Evolutionary conservation across 92 coral and sea anemone genomes (phyloP).

Genomic region (Palythoa heliodiscus): DNA sequence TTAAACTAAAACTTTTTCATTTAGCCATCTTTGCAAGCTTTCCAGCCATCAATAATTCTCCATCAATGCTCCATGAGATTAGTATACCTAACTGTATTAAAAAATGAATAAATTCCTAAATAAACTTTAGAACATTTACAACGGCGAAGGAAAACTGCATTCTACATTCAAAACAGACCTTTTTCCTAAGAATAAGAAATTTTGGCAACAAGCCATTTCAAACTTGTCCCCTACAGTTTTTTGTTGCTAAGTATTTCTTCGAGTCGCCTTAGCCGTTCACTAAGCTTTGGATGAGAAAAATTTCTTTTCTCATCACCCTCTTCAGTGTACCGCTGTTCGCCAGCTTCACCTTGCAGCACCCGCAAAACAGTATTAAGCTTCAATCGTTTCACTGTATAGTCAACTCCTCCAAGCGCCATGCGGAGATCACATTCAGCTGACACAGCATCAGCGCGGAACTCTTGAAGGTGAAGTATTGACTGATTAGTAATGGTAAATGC

Average conservation of each 20-base stretch:
- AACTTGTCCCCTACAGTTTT: conserved; percentile 47
- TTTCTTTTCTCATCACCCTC: conserved; percentile 71
- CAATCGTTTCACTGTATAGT: conserved; percentile 71
- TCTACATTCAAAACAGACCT: too few species aligned
- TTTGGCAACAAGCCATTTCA: not conserved
- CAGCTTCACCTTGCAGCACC: conserved; percentile 64
- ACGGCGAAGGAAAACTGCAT: too few species aligned
- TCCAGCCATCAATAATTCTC: too few species aligned
- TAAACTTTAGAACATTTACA: too few species aligned
- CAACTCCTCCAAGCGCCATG: conserved; percentile 81
- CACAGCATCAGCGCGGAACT: conserved; percentile 80
- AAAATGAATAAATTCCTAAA: too few species aligned
- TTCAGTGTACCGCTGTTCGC: conserved; percentile 61
- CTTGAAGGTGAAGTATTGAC: conserved; percentile 67
- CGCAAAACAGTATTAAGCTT: conserved; percentile 68
- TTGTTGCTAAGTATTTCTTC: conserved; percentile 65
- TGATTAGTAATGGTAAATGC: conserved; percentile 56
- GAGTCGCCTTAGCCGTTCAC: conserved; percentile 79
- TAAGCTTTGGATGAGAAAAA: conserved; percentile 82
- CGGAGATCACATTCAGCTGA: conserved; percentile 73
- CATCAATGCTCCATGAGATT: too few species aligned
- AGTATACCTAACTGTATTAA: too few species aligned
- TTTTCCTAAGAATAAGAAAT: not conserved
- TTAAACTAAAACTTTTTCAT: too few species aligned
- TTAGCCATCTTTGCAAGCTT: too few species aligned